Evolutionary conservation across 2,113 vertebrate genomes (phyloP), one percentile per base, ranked within the genome.

Genomic region (Puntigrus tetrazona): DNA sequence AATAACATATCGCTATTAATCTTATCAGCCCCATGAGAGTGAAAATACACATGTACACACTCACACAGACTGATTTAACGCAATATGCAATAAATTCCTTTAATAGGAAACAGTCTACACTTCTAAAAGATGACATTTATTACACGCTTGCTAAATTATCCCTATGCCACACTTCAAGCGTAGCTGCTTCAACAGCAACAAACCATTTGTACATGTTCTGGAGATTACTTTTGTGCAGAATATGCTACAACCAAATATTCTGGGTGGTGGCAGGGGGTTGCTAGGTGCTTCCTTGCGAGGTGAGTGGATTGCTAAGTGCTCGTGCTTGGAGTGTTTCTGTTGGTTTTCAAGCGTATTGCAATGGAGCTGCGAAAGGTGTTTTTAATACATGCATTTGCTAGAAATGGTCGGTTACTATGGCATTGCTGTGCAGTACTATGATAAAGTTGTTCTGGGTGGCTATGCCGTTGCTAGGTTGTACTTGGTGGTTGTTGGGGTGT

Each of bases 1-100:
- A 83, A 81, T 41, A 72, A 76, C 36, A 67, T 29, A 59, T 78
- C 22, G 25, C 52, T 81, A 82, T 85, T 85, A 73, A 85, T 78
- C 61, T 78, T 38, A 74, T 82, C 57, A 47, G 5, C 27, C 43
- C 38, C 80, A 10, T 63, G 83, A 73, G 75, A n/a, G 73, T 41
- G 38, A 61, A 81, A 41, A 70, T 72, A 76, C 59, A 81, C 45
- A 36, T 63, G 31, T 63, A 36, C 86, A 76, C 61, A 41, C 36
- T 61, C 38, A 69, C 36, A 61, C 73, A 70, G 61, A 36, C 47
- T 45, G 61, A 82, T 0, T 9, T 52, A 78, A 43, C 41, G 65
- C 43, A 74, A n/a, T n/a, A n/a, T n/a, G n/a, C n/a, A n/a, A n/a
- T n/a, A n/a, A n/a, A 79, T 80, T 43, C 3, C 67, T 65, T 16